Evolutionary conservation across 2,113 vertebrate genomes (phyloP).

Genomic region (Lepus timidus): DNA sequence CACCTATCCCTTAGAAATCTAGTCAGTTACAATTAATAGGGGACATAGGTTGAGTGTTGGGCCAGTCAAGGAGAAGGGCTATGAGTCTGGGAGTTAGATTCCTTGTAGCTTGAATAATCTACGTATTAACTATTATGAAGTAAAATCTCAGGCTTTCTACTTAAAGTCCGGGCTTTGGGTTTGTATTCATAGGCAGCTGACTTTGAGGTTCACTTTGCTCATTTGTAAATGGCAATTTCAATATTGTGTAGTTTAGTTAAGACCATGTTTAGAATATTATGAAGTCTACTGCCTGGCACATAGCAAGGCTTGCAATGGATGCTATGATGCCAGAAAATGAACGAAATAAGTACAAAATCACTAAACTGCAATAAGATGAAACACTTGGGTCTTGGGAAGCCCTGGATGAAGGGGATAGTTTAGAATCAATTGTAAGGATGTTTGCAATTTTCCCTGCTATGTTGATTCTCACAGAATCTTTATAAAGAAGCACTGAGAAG

Average conservation of each 20-base stretch:
- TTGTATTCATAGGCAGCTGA: neutral
- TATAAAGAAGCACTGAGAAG: neutral
- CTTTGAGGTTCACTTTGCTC: neutral
- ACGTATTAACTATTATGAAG: neutral
- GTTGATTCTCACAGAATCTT: constrained; percentile 9
- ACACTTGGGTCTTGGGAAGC: neutral
- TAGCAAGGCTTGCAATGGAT: neutral
- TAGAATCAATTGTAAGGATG: neutral
- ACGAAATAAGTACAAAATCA: neutral
- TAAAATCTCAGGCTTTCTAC: neutral
- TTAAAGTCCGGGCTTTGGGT: neutral
- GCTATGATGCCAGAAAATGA: neutral
- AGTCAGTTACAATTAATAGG: neutral
- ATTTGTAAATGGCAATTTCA: neutral
- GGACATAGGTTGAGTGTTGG: neutral
- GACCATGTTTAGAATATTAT: neutral
- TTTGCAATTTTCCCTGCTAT: neutral
- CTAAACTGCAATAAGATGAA: neutral
- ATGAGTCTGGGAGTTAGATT: neutral
- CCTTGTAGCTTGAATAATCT: neutral
- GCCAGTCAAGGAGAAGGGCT: neutral
- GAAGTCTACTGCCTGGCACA: neutral
- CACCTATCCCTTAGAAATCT: neutral
- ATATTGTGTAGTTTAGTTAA: constrained; percentile 22
- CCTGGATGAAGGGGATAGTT: neutral